A percentile compares a stretch with the other conserved stretches of the same genome.
These are phyloP conservation scores for Troides oblongomaculatus DNA, from an alignment of 2,888 invertebrate genomes.

Conservation along the genomic window DNA sequence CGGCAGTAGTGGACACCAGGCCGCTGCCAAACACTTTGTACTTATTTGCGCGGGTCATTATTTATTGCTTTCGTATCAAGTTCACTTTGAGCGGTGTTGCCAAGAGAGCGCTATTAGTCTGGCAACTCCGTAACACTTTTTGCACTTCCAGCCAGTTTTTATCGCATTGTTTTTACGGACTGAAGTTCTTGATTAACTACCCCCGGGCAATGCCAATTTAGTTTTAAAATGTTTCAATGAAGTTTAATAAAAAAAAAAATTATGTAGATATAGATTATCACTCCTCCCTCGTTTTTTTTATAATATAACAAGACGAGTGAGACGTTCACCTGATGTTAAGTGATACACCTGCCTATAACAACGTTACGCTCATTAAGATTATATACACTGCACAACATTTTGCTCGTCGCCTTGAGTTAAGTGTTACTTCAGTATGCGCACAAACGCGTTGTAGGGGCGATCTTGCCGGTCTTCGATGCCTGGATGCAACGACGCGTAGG, in stretches of 20 bases:
- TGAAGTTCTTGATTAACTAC: constrained; percentile 37
- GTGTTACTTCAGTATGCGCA: too few relatives aligned
- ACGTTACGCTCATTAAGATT: too few relatives aligned
- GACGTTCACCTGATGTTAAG: too few relatives aligned
- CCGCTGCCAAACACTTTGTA: constrained; percentile 74
- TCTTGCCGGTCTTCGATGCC: too few relatives aligned
- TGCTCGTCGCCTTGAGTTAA: too few relatives aligned
- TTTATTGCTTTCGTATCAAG: constrained; percentile 72
- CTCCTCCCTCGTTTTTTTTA: too few relatives aligned
- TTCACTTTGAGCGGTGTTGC: constrained; percentile 53
- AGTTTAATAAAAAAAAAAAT: constrained; percentile 2
- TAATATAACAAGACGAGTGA: too few relatives aligned
- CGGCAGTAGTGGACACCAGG: constrained; percentile 53
- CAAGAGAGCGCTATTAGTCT: constrained; percentile 57
- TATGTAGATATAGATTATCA: too few relatives aligned
- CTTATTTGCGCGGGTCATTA: constrained; percentile 70
- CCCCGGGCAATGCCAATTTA: constrained; percentile 18
- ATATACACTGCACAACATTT: too few relatives aligned
- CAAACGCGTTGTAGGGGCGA: too few relatives aligned
- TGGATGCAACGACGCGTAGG: too few relatives aligned
- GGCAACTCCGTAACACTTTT: constrained; percentile 38
- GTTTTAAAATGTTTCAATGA: constrained; percentile 19
- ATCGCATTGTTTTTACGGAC: constrained; percentile 52
- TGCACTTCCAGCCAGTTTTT: constrained; percentile 48
- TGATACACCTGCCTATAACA: too few relatives aligned